Percentiles rank a stretch among this genome's conserved stretches.
Conservation (phyloP, 2,888 invertebrate species). For the Chrysopilus asiliformis region DNA sequence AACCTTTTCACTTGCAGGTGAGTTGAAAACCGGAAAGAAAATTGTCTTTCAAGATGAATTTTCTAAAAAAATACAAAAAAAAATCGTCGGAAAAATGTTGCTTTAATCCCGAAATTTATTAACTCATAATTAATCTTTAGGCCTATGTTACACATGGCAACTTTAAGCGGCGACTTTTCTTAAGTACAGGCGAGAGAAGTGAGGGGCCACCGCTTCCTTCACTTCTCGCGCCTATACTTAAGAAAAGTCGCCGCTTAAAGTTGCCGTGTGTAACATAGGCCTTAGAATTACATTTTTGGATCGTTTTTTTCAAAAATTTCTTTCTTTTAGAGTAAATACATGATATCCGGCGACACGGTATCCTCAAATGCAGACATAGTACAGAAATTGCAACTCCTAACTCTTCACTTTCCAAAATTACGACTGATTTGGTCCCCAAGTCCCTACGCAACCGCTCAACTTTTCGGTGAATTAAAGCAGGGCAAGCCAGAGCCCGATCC, state of each 20-base stretch:
- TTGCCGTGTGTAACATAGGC: no score
- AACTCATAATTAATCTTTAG: neutral
- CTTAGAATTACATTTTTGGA: no score
- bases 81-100: neutral
- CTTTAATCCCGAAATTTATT: neutral
- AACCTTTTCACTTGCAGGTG: constrained; percentile 79
- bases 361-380: constrained; percentile 60
- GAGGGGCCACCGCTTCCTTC: no score
- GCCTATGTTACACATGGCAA: no score
- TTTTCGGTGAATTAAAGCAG: constrained; percentile 89
- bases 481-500: constrained; percentile 71
- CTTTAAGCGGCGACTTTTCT: no score
- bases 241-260: no score
- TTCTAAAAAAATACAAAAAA: neutral
- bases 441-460: constrained; percentile 89
- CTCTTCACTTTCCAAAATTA: constrained; percentile 86
- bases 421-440: constrained; percentile 93
- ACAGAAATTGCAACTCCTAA: constrained; percentile 80
- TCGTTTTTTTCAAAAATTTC: no score
- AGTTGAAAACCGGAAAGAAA: no score
- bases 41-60: neutral
- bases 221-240: no score
- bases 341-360: constrained; percentile 56
- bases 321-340: constrained; percentile 53
- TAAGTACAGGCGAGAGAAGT: no score